Evolutionary conservation across 2,888 invertebrate genomes (phyloP), one percentile per base, ranked within the genome.

Genomic region (Oasisia sp.): DNA sequence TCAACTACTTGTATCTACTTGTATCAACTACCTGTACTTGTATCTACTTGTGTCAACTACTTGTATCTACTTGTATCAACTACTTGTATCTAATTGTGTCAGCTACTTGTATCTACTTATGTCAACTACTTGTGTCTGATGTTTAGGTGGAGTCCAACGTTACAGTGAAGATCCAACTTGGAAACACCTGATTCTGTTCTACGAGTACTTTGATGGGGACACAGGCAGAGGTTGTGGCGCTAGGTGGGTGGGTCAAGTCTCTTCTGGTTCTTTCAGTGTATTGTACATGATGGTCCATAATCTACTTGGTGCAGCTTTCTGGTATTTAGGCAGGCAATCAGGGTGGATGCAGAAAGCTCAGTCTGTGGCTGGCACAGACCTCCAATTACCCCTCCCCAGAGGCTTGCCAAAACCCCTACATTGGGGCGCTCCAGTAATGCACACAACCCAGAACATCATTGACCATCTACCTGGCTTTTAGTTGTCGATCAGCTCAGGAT

Each of bases 141-240:
- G 27, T 74, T 27, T 45, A 95, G 95, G 95, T 92, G 93, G 93
- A 4, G 94, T 94, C 27, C 93, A 94, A 19, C 93, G 94, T 32
- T 96, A 96, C 94, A 93, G 94, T 5, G 94, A 93, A 32, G 96
- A 96, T 92, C 95, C 96, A 3, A 91, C 95, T 89, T 96, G 95
- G 94, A 94, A 95, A 92, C 94, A 96, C 93, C 93, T 96, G 92
- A 93, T 95, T 50, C 94, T 96, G 92, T 96, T 96, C 94, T 96
- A 96, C 93, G 96, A 96, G 93, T 96, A 95, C 94, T 96, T 96
- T 93, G 94, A 96, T 94, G 96, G 96, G 4, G 96, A 96, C 92
- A 95, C 94, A 27, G 96, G 96, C 0, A 93, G 95, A 92, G 96
- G 96, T 0, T 95, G 95, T 94, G 96, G 96, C n/a, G 96, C 96